A percentile compares a stretch with the other conserved stretches of the same genome.
Conservation (phyloP, 2,113 vertebrate genomes). For the Cyprinodon variegatus region DNA sequence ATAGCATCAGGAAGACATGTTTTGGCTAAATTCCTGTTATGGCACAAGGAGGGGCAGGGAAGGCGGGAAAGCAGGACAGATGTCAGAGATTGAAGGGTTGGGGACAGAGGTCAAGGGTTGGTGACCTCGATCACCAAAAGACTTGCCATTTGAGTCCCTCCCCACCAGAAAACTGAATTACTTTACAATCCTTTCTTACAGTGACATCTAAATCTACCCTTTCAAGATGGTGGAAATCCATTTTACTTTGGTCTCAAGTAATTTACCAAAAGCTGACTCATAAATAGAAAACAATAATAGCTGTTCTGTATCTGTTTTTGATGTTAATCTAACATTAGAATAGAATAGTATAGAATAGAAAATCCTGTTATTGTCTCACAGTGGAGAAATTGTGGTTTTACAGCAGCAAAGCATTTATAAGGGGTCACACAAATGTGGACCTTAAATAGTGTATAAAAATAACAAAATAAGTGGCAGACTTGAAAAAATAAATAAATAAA, state of each 20-base stretch:
- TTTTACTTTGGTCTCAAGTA: not conserved
- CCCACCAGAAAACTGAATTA: constrained; percentile 49
- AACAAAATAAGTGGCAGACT: too few relatives aligned
- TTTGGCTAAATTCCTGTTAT: constrained; percentile 59
- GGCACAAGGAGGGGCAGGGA: constrained; percentile 27
- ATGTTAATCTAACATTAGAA: not conserved
- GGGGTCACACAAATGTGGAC: too few relatives aligned
- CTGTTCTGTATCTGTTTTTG: too few relatives aligned
- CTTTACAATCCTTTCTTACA: constrained; percentile 67
- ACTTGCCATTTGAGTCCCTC: constrained; percentile 49
- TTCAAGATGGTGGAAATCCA: not conserved
- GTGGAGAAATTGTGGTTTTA: too few relatives aligned
- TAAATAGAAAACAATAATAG: not conserved
- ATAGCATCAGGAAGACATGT: constrained; percentile 37
- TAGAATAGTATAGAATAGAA: too few relatives aligned
- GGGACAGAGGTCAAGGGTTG: constrained; percentile 74
- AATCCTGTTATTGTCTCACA: too few relatives aligned
- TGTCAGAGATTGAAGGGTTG: constrained; percentile 73
- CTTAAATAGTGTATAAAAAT: too few relatives aligned
- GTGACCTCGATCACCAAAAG: constrained; percentile 68
- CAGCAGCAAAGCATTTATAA: too few relatives aligned
- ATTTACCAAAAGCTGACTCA: not conserved
- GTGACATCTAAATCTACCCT: constrained; percentile 36
- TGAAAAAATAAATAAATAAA: too few relatives aligned
- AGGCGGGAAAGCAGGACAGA: constrained; percentile 70